Conservation (phyloP, 2,888 invertebrate genomes). For the Allolobophora icterica region DNA sequence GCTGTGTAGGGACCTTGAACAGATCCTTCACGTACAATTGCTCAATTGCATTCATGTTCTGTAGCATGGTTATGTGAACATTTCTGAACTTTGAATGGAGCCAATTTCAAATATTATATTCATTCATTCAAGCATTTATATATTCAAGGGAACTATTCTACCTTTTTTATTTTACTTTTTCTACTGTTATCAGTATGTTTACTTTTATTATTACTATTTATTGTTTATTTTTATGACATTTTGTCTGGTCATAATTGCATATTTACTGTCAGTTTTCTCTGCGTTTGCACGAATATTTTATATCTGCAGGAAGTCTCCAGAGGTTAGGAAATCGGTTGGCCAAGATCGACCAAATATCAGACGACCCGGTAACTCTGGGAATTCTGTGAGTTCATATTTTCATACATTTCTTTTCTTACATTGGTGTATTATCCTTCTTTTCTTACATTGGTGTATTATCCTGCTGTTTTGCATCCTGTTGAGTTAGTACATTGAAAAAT, state of each 20-base stretch:
- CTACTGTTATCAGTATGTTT: no score
- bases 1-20: no score
- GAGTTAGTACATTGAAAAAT: neutral
- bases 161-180: no score
- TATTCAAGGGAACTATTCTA: no score
- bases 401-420: neutral
- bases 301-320: neutral
- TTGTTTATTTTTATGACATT: neutral
- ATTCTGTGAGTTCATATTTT: neutral
- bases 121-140: no score
- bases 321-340: conserved; percentile 12
- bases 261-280: neutral
- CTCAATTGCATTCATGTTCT: no score
- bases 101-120: no score
- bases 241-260: neutral
- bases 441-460: neutral
- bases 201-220: neutral
- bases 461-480: neutral
- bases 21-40: no score
- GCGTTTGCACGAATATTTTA: neutral
- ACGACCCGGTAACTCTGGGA: neutral
- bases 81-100: neutral
- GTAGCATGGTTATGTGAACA: neutral
- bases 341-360: neutral
- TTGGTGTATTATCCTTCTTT: neutral